Base-by-base conservation (phyloP, 1,140 invertebrate genomes). In the Zaprionus africanus region DNA sequence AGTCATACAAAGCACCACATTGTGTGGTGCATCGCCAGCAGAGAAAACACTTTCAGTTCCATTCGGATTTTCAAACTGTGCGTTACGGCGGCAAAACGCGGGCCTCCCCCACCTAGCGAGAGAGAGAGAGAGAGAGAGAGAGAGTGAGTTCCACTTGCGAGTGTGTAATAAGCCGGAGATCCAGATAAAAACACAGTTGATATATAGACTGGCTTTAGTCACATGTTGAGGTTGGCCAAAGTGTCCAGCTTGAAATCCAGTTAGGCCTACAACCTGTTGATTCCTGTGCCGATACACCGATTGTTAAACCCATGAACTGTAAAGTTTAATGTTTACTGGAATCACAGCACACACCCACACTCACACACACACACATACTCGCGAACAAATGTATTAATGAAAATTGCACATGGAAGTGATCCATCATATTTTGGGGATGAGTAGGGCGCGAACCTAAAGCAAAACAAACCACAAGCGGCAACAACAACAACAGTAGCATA, bases 401-500 rank as follows among this genome's bases (percentile, higher is more conserved):
- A 91, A 91, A 91, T 91, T 91, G 81, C 88, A 88, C 76, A 79
- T 82, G 88, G 88, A 91, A 91, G 88, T 91, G 77, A 91, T 91
- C 88, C 88, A 91, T 91, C 88, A 91, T 82, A 75, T 90, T 84
- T 88, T 78, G 74, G 76, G 63, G 65, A 26, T 78, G 65, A 75
- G 57, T 67, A 75, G 54, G 70, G 84, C 75, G 83, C 57, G 66
- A 63, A 80, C 64, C 70, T 73, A 72, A 67, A 76, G 59, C 54
- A 68, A 62, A 46, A 68, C 26, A 51, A 51, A 51, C 46, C 46
- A 70, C 63, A 22, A 74, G 49, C 43, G 41, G 49, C 43, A 36
- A 49, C 58, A 66, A 78, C 49, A 70, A 90, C 90, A 90, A 88
- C 78, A 76, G 74, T 81, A 85, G 58, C 76, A 82, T 70, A 85